These are phyloP conservation scores for Apocheima hispidaria DNA, from an alignment of 2,888 invertebrate genomes.

Conservation along the genomic window DNA sequence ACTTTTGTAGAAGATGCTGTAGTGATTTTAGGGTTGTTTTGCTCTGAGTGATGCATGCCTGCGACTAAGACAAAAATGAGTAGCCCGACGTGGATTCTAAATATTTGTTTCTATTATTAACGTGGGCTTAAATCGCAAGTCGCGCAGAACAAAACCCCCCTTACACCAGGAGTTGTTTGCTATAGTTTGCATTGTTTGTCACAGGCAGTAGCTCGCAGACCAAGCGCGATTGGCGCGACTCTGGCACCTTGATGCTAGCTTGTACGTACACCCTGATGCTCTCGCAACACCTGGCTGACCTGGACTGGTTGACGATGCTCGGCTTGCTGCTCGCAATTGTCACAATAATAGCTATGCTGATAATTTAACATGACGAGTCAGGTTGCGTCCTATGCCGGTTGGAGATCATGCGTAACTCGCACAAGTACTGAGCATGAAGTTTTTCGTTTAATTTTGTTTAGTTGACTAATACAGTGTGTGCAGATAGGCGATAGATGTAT, in stretches of 20 bases:
- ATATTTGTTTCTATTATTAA: background rate
- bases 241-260: conserved; percentile 90
- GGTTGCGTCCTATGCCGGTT: background rate
- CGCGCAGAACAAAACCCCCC: conserved; percentile 46
- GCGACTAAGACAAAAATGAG: too few relatives aligned
- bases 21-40: conserved; percentile 16
- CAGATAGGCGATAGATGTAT: too few relatives aligned
- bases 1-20: conserved; percentile 11
- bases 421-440: background rate
- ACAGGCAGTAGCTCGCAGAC: conserved; percentile 80
- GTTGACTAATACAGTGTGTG: background rate
- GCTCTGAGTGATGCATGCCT: background rate
- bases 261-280: conserved; percentile 91
- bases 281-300: conserved; percentile 89
- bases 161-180: conserved; percentile 46
- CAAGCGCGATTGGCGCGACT: conserved; percentile 87
- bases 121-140: background rate
- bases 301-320: conserved; percentile 91
- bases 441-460: background rate
- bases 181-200: conserved; percentile 63
- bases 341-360: conserved; percentile 89
- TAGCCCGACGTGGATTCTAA: too few relatives aligned
- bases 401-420: background rate
- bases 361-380: conserved; percentile 75
- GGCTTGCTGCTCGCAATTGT: conserved; percentile 91